Evolutionary conservation across 2,888 invertebrate species (phyloP), one percentile per base, ranked within the genome.

Genomic region (Hesperia comma): DNA sequence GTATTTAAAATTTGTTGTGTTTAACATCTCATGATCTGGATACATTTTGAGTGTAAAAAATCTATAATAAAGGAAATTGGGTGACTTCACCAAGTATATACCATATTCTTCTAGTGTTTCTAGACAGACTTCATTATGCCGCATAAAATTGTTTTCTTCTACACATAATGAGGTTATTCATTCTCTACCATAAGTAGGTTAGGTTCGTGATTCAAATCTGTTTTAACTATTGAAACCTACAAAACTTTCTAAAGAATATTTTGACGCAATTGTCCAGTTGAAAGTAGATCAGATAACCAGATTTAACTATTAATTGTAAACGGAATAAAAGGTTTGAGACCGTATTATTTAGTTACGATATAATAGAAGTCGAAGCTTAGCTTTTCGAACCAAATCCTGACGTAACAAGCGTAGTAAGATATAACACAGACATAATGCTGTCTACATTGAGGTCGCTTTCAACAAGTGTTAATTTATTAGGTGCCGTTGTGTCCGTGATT

Each of bases 371-470:
- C 43, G 15, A 15, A 19, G 49, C 19, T 49, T 19, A 49, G 19
- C 19, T 49, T 49, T 19, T 19, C 15, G 15, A 49, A 19, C 49
- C 12, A 17, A 49, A 49, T 6, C 49, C 10, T 51, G 21, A 51
- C 51, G 49, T 19, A 49, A 49, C 19, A 19, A 19, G 10, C 19
- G 10, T 10, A 49, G 49, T 49, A 19, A 49, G 49, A 51, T 37
- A 37, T 37, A 37, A 37, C 19, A 49, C 51, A 51, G 51, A 51
- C n/a, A 51, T 51, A 26, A 51, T 51, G 14, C 14, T 26, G 51
- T 14, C 51, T 51, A 26, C 12, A 51, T 51, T 26, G 51, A 26
- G 51, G 51, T 51, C 51, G 12, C 51, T 51, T 51, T 51, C 51
- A 51, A 26, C 21, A 26, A 26, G 21, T 51, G 14, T 26, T 51